phyloP scores from a whole-genome alignment of 2,797 vertebrate genomes.

The Dendrocincla fuliginosa region DNA sequence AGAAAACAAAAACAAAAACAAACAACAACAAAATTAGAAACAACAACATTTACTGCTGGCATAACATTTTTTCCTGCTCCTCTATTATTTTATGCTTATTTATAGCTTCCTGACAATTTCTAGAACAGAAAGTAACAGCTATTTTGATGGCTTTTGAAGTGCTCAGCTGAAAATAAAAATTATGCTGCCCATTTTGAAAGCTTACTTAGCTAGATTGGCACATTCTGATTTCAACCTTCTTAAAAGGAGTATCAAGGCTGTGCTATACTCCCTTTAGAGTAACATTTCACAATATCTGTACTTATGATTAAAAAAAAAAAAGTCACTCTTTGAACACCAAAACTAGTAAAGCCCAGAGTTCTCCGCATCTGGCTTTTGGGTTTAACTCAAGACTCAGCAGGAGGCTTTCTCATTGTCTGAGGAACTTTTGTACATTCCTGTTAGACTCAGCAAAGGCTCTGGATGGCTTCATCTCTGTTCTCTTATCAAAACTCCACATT shows the following conservation, averaged over 20 bases:
- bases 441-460: neutral
- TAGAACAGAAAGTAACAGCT: constrained; percentile 23
- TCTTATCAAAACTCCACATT: neutral
- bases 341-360: neutral
- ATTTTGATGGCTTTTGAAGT: constrained; percentile 46
- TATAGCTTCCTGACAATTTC: constrained; percentile 12
- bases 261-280: neutral
- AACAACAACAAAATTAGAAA: constrained; percentile 27
- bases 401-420: neutral
- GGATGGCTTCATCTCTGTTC: neutral
- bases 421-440: neutral
- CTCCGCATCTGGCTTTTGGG: neutral
- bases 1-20: neutral
- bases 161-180: neutral
- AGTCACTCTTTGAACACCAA: neutral
- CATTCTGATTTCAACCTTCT: neutral
- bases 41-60: neutral
- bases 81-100: constrained; percentile 32
- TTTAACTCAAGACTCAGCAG: neutral
- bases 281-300: neutral
- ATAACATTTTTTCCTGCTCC: neutral
- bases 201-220: neutral
- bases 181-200: neutral
- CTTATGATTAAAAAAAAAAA: neutral
- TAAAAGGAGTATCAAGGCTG: neutral